Evolutionary conservation across 2,888 invertebrate species (phyloP).

Genomic region (Idaea aversata): DNA sequence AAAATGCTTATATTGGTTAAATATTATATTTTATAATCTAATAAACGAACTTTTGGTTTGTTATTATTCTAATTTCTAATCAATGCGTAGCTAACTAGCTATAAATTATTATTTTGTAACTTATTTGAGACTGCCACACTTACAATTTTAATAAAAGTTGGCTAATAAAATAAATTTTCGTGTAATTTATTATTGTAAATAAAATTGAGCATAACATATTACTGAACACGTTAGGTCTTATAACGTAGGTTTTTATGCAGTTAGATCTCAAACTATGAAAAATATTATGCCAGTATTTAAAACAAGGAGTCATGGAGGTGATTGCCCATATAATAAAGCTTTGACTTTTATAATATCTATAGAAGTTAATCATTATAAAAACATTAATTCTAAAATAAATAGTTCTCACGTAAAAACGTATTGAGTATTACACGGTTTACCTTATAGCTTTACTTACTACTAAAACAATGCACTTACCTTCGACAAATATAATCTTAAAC

Average conservation of each 20-base stretch:
- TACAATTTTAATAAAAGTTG: not conserved
- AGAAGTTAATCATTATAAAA: not conserved
- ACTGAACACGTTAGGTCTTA: not conserved
- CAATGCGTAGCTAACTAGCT: not conserved
- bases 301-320: not conserved
- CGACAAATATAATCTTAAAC: conserved; percentile 10
- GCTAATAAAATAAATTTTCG: not conserved
- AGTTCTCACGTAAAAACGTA: not conserved
- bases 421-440: not conserved
- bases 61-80: not conserved
- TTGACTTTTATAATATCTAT: not conserved
- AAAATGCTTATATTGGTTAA: conserved; percentile 30
- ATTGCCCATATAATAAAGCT: not conserved
- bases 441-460: not conserved
- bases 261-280: not conserved
- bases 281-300: not conserved
- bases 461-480: not conserved
- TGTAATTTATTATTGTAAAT: not conserved
- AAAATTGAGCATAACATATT: not conserved
- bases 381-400: not conserved
- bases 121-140: not conserved
- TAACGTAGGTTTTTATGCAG: not conserved
- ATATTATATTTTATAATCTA: conserved; percentile 37
- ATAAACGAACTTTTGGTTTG: conserved; percentile 46
- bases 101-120: not conserved